phyloP scores from a whole-genome alignment of 2,888 invertebrate genomes.

The Rotaria macrura region DNA sequence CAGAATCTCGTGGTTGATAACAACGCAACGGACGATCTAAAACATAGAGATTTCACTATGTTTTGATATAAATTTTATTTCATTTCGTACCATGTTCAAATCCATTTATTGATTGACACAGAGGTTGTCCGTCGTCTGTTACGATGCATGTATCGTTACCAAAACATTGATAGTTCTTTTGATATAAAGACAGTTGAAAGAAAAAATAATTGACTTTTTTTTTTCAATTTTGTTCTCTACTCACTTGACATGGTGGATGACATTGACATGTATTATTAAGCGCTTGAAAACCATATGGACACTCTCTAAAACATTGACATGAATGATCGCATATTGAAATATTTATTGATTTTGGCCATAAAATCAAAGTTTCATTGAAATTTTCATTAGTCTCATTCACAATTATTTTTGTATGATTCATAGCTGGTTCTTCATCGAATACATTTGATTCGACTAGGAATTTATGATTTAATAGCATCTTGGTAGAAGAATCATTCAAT shows the following conservation, averaged over 20 bases:
- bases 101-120: background rate
- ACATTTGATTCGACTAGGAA: background rate
- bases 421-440: background rate
- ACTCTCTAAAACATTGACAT: background rate
- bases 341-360: background rate
- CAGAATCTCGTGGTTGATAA: background rate
- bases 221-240: background rate
- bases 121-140: background rate
- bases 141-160: background rate
- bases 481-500: background rate
- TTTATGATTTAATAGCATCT: background rate
- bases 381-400: too few species aligned
- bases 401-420: background rate
- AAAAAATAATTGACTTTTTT: background rate
- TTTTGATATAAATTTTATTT: background rate
- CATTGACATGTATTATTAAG: background rate
- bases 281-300: background rate
- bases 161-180: conserved; percentile 17
- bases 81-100: background rate
- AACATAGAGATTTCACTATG: background rate
- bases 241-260: background rate
- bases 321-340: background rate
- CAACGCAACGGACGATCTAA: background rate
- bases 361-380: background rate
- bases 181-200: background rate